phyloP scores from a whole-genome alignment of 2,113 vertebrate species.

The Columba livia region DNA sequence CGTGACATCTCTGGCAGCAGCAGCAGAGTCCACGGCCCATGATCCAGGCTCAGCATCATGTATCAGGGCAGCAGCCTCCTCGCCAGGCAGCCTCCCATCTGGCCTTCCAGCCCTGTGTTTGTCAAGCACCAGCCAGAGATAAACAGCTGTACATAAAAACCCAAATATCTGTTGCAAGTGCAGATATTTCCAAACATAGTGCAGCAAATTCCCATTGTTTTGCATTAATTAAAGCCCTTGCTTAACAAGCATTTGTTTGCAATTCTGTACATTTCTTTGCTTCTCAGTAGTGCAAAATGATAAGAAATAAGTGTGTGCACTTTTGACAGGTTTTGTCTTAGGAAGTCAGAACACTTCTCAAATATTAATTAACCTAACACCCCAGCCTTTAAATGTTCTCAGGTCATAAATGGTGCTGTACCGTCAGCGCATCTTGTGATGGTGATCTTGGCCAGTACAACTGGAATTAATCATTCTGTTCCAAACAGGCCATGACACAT shows the following conservation, averaged over 20 bases:
- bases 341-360: not conserved
- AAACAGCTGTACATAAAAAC: not conserved
- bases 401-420: not conserved
- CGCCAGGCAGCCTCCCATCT: not conserved
- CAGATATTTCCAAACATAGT: not conserved
- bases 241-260: not conserved
- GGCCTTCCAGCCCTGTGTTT: not conserved
- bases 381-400: not conserved
- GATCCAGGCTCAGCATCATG: fast-evolving
- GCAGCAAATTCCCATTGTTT: not conserved
- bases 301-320: not conserved
- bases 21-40: not conserved
- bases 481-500: not conserved
- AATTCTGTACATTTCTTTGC: not conserved
- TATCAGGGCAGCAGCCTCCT: not conserved
- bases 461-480: not conserved
- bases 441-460: not conserved
- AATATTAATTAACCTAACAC: constrained; percentile 11
- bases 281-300: not conserved
- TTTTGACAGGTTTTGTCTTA: not conserved
- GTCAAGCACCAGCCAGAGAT: not conserved
- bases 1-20: not conserved
- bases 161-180: not conserved
- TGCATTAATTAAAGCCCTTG: not conserved
- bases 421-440: not conserved